A percentile compares a stretch with the other conserved stretches of the same genome.
phyloP scores from a whole-genome alignment of 2,113 vertebrate genomes.

The Taurulus bubalis region DNA sequence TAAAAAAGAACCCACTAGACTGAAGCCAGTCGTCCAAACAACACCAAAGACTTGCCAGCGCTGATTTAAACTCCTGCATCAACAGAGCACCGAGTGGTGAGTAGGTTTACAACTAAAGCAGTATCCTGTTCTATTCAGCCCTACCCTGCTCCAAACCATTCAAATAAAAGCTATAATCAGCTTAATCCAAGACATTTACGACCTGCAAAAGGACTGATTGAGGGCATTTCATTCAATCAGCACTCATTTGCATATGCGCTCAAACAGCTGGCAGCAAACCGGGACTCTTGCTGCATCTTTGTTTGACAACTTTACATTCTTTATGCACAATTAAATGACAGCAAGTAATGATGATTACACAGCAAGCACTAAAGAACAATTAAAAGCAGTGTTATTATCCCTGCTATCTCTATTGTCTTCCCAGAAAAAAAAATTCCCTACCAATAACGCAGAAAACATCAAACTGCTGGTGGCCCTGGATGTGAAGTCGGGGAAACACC shows the following conservation, averaged over 20 bases:
- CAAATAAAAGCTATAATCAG: neutral
- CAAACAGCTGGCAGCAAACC: neutral
- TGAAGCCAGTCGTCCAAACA: neutral
- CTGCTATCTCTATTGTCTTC: neutral
- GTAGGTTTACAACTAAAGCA: neutral
- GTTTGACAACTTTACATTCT: slow-evolving; percentile 1
- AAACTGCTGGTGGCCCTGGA: neutral
- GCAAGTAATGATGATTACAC: slow-evolving; percentile 1
- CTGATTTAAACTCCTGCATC: neutral
- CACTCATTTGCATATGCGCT: slow-evolving; percentile 20
- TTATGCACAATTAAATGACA: neutral
- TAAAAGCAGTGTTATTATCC: neutral
- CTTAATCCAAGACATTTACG: neutral
- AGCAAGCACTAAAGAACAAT: neutral
- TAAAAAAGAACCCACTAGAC: neutral
- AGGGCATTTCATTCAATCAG: slow-evolving; percentile 21
- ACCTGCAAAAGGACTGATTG: neutral
- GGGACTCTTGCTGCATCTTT: neutral
- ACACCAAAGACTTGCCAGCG: neutral
- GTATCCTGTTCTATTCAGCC: neutral
- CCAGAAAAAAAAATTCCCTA: too few species aligned
- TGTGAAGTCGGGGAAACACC: neutral
- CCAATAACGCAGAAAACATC: neutral
- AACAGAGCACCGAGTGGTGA: neutral
- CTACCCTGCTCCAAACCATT: neutral